A percentile compares a stretch with the other conserved stretches of the same genome.
phyloP scores from a whole-genome alignment of 2,888 invertebrate species.

The Cetonia aurata region DNA sequence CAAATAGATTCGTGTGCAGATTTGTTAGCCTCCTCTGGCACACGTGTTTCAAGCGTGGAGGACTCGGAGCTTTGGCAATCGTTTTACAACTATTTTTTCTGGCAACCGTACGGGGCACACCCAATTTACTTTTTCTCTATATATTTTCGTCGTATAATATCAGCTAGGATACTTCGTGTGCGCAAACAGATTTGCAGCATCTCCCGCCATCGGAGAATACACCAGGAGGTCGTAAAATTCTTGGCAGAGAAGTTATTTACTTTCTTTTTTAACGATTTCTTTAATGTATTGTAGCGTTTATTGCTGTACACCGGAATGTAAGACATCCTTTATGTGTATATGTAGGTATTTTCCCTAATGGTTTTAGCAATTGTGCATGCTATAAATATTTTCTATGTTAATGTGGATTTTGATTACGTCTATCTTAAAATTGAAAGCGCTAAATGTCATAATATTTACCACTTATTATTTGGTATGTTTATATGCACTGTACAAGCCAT shows the following conservation, averaged over 20 bases:
- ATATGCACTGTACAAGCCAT: too few relatives aligned
- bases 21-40: neutral
- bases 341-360: neutral
- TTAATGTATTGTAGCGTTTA: conserved; percentile 14
- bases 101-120: conserved; percentile 17
- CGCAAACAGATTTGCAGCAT: conserved; percentile 24
- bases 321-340: neutral
- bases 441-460: too few relatives aligned
- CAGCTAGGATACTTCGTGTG: neutral
- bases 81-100: conserved; percentile 20
- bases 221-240: conserved; percentile 13
- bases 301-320: neutral
- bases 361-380: too few relatives aligned
- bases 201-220: conserved; percentile 1
- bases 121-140: conserved; percentile 15
- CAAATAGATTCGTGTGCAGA: conserved; percentile 7
- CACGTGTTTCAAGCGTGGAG: neutral
- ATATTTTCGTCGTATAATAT: conserved; percentile 18
- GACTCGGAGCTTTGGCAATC: conserved; percentile 21
- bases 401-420: too few relatives aligned
- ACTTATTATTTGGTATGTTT: too few relatives aligned
- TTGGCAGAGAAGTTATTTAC: neutral
- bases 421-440: too few relatives aligned
- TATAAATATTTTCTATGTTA: too few relatives aligned
- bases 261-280: conserved; percentile 8